phyloP scores from a whole-genome alignment of 2,888 invertebrate species.

The Celastrina argiolus region DNA sequence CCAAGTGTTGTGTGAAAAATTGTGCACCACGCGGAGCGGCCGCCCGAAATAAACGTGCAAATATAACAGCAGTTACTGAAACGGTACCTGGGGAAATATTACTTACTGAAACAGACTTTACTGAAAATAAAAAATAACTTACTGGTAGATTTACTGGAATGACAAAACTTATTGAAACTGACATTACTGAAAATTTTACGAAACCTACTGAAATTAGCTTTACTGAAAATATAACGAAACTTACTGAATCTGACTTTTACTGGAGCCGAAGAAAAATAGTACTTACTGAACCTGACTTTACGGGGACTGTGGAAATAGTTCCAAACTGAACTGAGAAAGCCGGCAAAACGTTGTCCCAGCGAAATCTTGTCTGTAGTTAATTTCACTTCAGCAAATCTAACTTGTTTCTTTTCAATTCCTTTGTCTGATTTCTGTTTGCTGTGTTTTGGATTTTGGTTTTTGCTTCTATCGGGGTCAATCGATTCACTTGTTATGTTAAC shows the following conservation, averaged over 20 bases:
- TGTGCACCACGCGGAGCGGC: slow-evolving; percentile 11
- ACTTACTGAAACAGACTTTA: not conserved
- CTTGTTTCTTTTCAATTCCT: slow-evolving; percentile 55
- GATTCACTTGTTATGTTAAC: not conserved
- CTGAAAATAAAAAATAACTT: slow-evolving; percentile 40
- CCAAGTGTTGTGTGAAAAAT: slow-evolving; percentile 22
- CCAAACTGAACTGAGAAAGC: slow-evolving; percentile 57
- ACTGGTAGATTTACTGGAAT: too few relatives aligned
- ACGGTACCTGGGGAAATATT: slow-evolving; percentile 44
- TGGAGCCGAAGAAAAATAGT: slow-evolving; percentile 32
- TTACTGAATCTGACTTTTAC: slow-evolving; percentile 55
- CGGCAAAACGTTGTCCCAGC: slow-evolving; percentile 51
- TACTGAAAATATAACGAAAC: slow-evolving; percentile 34
- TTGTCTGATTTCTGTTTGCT: slow-evolving; percentile 47
- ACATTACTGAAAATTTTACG: slow-evolving; percentile 49
- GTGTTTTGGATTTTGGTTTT: slow-evolving; percentile 54
- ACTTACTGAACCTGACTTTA: slow-evolving; percentile 56
- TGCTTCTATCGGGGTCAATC: slow-evolving; percentile 46
- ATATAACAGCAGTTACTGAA: slow-evolving; percentile 43
- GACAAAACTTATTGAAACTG: slow-evolving; percentile 50
- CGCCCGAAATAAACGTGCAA: slow-evolving; percentile 17
- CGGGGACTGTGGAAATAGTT: slow-evolving; percentile 50
- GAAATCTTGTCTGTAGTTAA: slow-evolving; percentile 43
- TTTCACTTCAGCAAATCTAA: slow-evolving; percentile 56
- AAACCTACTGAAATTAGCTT: slow-evolving; percentile 30